Evolutionary conservation across 2,797 vertebrate genomes (phyloP), one percentile per base, ranked within the genome.

Genomic region (Sphenodon punctatus): DNA sequence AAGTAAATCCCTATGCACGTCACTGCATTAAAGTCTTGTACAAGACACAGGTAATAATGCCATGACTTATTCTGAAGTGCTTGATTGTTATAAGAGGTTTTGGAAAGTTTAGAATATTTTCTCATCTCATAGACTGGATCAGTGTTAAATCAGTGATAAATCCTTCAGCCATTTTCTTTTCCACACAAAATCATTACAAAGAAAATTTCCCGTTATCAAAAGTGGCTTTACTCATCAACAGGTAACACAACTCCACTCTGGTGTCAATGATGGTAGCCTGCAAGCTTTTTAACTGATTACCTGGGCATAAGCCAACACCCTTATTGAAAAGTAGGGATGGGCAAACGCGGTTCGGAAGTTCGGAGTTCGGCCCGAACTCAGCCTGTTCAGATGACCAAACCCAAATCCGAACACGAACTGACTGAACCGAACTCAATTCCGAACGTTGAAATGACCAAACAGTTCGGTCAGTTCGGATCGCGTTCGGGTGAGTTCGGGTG

Each of bases 121-220:
- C 56, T 41, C 3, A 45, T 71, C 70, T 78, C 67, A 46, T 43
- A 76, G 71, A 34, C 0, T 1, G 27, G 82, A n/a, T n/a, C n/a
- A n/a, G n/a, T n/a, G n/a, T 76, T 64, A 19, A 41, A 76, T 63
- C 36, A 82, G 78, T 69, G 25, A 84, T 66, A 68, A 78, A 69
- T 30, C 69, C 43, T 70, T 23, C 49, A 8, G 49, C 43, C 45
- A 23, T 49, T 81, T 59, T 53, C 46, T 66, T 75, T 67, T n/a
- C 63, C 58, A 66, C 43, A 74, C 36, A 60, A 76, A 84, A 82
- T 5, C 43, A 27, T 76, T 73, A 56, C 39, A 19, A 39, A 84
- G 17, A 19, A 63, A 63, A 71, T 3, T 20, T 1, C 27, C 13
- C 67, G 17, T 82, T 87, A 64, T 69, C 5, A 49, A 38, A 64